These are phyloP conservation scores for Eulemur macaco DNA, from an alignment of 2,113 vertebrate species.

Conservation along the genomic window DNA sequence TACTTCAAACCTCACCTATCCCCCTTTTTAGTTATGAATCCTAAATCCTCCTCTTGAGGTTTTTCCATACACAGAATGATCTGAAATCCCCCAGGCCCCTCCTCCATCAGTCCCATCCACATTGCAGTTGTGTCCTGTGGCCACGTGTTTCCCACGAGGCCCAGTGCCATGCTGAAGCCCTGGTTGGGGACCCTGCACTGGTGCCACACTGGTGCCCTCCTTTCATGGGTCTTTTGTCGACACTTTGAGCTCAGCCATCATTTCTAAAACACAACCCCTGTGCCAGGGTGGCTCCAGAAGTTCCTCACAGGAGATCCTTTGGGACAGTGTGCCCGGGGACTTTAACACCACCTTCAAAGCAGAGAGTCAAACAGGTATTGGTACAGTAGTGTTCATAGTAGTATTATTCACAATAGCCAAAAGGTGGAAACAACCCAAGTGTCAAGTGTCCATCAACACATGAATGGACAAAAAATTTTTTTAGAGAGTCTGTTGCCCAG, in stretches of 20 bases:
- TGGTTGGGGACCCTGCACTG: not conserved
- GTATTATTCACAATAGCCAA: not conserved
- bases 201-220: not conserved
- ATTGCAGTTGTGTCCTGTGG: not conserved
- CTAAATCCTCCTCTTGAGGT: not conserved
- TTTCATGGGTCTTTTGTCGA: not conserved
- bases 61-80: not conserved
- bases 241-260: not conserved
- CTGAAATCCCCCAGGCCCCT: not conserved
- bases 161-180: not conserved
- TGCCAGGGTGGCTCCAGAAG: not conserved
- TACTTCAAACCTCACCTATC: not conserved
- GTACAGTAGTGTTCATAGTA: not conserved
- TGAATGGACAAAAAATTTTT: not conserved
- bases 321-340: not conserved
- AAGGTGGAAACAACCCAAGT: not conserved
- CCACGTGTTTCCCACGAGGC: fast-evolving
- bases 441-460: not conserved
- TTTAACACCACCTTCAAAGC: not conserved
- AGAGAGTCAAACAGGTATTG: not conserved
- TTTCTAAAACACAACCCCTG: not conserved
- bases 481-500: no score
- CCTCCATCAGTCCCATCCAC: not conserved
- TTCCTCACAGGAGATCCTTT: not conserved
- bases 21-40: not conserved